Conservation (phyloP, 2,888 invertebrate genomes). For the Spisula subtruncata region DNA sequence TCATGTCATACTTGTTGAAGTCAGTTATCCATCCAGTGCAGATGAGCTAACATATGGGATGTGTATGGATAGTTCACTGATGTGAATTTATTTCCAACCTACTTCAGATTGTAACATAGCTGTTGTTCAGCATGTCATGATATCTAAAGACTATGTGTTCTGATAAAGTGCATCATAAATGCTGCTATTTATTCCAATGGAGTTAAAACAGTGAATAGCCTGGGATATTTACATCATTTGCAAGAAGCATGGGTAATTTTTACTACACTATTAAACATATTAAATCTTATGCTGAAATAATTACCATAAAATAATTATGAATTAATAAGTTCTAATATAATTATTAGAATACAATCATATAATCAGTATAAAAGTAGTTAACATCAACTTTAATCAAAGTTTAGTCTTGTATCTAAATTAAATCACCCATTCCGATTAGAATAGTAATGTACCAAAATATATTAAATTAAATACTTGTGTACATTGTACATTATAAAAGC, state of each 20-base stretch:
- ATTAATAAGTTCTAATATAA: too few relatives aligned
- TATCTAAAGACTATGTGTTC: background rate
- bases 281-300: background rate
- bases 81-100: background rate
- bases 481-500: too few relatives aligned
- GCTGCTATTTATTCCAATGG: background rate
- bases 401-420: too few relatives aligned
- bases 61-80: background rate
- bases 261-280: too few relatives aligned
- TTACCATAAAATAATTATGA: too few relatives aligned
- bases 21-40: background rate
- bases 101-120: background rate
- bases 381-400: too few relatives aligned
- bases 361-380: background rate
- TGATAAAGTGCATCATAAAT: background rate
- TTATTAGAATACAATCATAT: too few relatives aligned
- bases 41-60: background rate
- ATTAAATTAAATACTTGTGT: background rate
- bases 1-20: slow-evolving; percentile 6
- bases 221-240: background rate
- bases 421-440: background rate
- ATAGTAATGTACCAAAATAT: background rate
- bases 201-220: background rate
- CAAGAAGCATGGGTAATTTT: background rate
- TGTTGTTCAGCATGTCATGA: background rate